Base-by-base conservation (phyloP, 2,797 vertebrate genomes). In the Tenualosa ilisha region DNA sequence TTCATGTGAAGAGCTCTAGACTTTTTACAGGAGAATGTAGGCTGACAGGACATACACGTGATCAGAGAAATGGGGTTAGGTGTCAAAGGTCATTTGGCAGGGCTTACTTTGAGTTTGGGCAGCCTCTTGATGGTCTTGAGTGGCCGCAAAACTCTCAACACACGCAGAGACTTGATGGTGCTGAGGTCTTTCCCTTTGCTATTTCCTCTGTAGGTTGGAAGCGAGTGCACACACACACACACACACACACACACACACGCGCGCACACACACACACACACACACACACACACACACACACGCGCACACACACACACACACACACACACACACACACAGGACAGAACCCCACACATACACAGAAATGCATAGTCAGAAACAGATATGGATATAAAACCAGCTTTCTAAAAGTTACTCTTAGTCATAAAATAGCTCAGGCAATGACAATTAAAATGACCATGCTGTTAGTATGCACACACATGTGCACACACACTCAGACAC, bases 41-140 rank as follows among this genome's bases (percentile, higher is more conserved):
- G 65, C n/a, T 12, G 6, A 24, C 3, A 63, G 61, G 61, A 63
- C 63, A 65, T 24, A 63, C 63, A 65, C 24, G 11, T 65, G 24
- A 65, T 65, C 31, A 17, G 24, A 15, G 4, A 40, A 22, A 17
- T 20, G 54, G 54, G 54, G 54, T 56, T 20, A 56, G 3, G 51
- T 24, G 63, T 31, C 63, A 65, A n/a, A 65, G 63, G 24, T 65
- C 63, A 65, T 9, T 26, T 31, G 24, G 24, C 1, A 12, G 65
- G 6, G 9, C 68, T 75, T 75, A 75, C 98, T 97, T 99, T 99
- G 79, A 99, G 96, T 90, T 99, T 99, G 82, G 98, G 98, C 90
- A 99, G 91, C 81, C 98, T 96, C 90, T 99, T 99, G 93, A 99
- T 99, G 82, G 98, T 99, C 94, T 99, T 99, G 84, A 99, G 94